Evolutionary conservation across 2,113 vertebrate genomes (phyloP), one percentile per base, ranked within the genome.

Genomic region (Actenoides lindsayi): DNA sequence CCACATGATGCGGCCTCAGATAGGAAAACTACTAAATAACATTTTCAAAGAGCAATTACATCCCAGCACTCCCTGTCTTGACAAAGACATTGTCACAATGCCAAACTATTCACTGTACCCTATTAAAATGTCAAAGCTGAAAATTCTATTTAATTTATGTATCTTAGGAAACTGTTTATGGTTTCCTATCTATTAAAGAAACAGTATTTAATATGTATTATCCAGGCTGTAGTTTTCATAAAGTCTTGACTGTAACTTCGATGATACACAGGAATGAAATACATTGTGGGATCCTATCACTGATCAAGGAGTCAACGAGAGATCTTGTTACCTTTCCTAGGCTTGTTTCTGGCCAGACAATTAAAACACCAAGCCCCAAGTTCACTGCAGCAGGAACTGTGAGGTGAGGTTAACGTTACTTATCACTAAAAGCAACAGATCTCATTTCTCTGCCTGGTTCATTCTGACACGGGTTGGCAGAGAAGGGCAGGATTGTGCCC

Each of bases 41-140:
- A 64, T 64, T 60, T 78, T 65, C 44, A 76, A 87, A 94, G 53
- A 85, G 73, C 37, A 87, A 39, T 91, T 87, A 59, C 67, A 79
- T 57, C 80, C 62, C 78, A 54, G 70, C 48, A 33, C 56, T 91
- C 81, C 67, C 63, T 87, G 21, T 90, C 93, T 75, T 90, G 87
- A 68, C 84, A 83, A 30, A 80, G 84, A 83, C n/a, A 33, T 41
- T 88, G 87, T 93, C 18, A 6, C 21, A 30, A 64, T 19, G 56
- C 87, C 96, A 95, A 71, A 68, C 71, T 56, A 94, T 80, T 94
- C 85, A 83, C 94, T 59, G 78, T 35, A 64, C n/a, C 31, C 82
- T 78, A 84, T 88, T 88, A 91, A 83, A 39, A 90, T 31, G 75
- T 83, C 91, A 94, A 30, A 88, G 76, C 64, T 95, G 87, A 67